Base-by-base conservation (phyloP, 2,888 invertebrate genomes). In the Tenthredo amoena region DNA sequence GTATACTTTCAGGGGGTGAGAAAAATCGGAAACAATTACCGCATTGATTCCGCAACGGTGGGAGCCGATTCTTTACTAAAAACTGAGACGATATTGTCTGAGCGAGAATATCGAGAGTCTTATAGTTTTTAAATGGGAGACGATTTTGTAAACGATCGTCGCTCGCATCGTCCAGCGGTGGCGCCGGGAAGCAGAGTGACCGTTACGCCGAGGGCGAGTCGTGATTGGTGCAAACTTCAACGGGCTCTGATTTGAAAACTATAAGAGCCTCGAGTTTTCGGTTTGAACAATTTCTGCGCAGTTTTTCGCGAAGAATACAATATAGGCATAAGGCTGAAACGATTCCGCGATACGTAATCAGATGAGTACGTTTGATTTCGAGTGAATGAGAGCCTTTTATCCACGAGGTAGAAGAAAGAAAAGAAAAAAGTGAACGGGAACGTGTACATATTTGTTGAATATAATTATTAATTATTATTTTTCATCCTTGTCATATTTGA, bases 221-320 rank as follows among this genome's bases (percentile, higher is more conserved):
- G 71, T 40, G n/a, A 72, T 72, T 72, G 71, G 71, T 21, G 7
- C 1, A 7, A 72, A 12, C 71, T 72, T 72, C n/a, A 34, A 72
- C n/a, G 1, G 10, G 37, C 71, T 72, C 40, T 72, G 12, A 40
- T 72, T 72, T 12, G n/a, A n/a, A 72, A 72, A 72, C 37, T 37
- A 72, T 40, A 18, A 72, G 37, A 72, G 71, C 34, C n/a, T 37
- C 71, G 37, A 37, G 15, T 34, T n/a, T 40, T 37, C 37, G 0
- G 71, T 18, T 40, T 37, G 18, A 34, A 72, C 40, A 37, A 37
- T 34, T n/a, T 72, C 18, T 2, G 15, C 71, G 18, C 71, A 21
- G 71, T 72, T 72, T 72, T 72, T 34, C 10, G 34, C 7, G 18
- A 37, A 21, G 40, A 72, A 72, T 72, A 18, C 7, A 18, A 40